Percentiles rank a stretch among this genome's conserved stretches.
These are phyloP conservation scores for Myotis findleyi DNA, from an alignment of 2,797 vertebrate species.

Conservation along the genomic window DNA sequence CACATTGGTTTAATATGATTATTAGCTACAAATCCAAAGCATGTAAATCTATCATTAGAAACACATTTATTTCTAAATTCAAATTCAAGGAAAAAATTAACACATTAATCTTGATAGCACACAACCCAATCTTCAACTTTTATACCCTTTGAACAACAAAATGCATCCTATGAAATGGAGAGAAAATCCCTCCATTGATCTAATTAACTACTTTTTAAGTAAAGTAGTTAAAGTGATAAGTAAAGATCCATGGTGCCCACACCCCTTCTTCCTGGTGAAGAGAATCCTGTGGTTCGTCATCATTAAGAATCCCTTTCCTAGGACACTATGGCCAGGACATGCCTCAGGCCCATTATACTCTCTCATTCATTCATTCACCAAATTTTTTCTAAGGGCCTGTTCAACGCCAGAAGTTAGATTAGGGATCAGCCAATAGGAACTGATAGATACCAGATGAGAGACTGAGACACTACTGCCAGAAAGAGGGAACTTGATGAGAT, in stretches of 20 bases:
- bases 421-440: not conserved
- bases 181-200: not conserved
- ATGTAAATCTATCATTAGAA: conserved; percentile 22
- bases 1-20: not conserved
- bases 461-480: not conserved
- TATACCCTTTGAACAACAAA: not conserved
- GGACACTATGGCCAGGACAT: not conserved
- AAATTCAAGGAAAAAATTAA: not conserved
- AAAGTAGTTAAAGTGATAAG: no score
- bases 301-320: not conserved
- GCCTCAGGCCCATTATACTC: not conserved
- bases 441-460: conserved; percentile 8
- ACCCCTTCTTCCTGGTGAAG: not conserved
- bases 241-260: not conserved
- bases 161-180: not conserved
- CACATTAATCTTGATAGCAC: not conserved
- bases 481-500: not conserved
- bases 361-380: not conserved
- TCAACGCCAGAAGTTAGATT: not conserved
- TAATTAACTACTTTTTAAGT: not conserved
- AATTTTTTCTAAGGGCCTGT: not conserved
- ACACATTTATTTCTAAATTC: not conserved
- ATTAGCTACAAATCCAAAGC: conserved; percentile 4
- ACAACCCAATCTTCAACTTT: not conserved
- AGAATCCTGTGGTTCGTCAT: not conserved